A percentile compares a stretch with the other conserved stretches of the same genome.
phyloP scores from a whole-genome alignment of 2,113 vertebrate genomes.

The Garra rufa region DNA sequence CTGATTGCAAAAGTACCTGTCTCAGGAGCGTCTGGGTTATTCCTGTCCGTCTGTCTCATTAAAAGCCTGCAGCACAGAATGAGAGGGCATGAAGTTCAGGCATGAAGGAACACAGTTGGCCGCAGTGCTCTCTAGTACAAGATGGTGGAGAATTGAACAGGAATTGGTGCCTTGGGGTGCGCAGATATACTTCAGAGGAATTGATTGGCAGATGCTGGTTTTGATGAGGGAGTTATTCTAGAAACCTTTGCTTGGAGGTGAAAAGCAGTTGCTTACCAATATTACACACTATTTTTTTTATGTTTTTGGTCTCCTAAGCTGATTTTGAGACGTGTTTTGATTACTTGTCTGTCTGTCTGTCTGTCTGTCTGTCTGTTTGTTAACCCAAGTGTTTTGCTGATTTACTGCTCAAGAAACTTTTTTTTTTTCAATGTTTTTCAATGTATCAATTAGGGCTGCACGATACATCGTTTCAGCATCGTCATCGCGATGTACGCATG shows the following conservation, averaged over 20 bases:
- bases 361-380: too few relatives aligned
- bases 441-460: too few relatives aligned
- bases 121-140: constrained; percentile 23
- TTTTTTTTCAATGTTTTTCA: too few relatives aligned
- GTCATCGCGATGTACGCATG: too few relatives aligned
- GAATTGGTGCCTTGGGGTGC: constrained; percentile 1
- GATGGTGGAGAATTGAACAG: constrained; percentile 11
- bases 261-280: constrained; percentile 29
- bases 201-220: constrained; percentile 13
- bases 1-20: constrained; percentile 34
- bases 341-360: too few relatives aligned
- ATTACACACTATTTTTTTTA: neutral
- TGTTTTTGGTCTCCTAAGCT: too few relatives aligned
- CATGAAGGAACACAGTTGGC: constrained; percentile 39
- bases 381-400: too few relatives aligned
- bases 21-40: constrained; percentile 46
- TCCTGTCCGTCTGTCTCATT: constrained; percentile 54
- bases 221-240: constrained; percentile 2
- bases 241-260: neutral
- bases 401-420: too few relatives aligned
- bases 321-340: too few relatives aligned
- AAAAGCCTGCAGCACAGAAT: constrained; percentile 24
- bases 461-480: too few relatives aligned
- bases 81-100: constrained; percentile 22
- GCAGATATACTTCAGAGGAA: neutral